Evolutionary conservation across 2,797 vertebrate genomes (phyloP).

Genomic region (Scarus forsteni): DNA sequence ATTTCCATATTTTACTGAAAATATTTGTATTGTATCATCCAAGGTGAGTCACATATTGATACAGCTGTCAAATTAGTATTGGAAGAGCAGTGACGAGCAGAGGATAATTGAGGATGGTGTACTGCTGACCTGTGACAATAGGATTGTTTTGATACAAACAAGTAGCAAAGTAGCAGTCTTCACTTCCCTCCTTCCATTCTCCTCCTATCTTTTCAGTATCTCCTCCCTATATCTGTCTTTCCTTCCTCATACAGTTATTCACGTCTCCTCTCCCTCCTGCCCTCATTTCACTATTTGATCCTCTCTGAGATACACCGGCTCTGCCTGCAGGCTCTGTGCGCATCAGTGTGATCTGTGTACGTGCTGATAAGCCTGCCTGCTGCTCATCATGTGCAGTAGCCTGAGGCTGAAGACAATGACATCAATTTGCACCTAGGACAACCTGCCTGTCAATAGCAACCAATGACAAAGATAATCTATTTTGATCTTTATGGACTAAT

Average conservation of each 20-base stretch:
- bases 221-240: slow-evolving; percentile 21
- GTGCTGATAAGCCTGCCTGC: slow-evolving; percentile 70
- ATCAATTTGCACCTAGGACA: slow-evolving; percentile 62
- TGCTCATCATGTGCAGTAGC: slow-evolving; percentile 71
- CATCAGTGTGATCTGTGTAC: slow-evolving; percentile 76
- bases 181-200: slow-evolving; percentile 8
- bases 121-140: slow-evolving; percentile 19
- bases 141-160: slow-evolving; percentile 23
- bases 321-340: slow-evolving; percentile 69
- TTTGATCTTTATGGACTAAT: slow-evolving; percentile 60
- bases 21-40: not conserved
- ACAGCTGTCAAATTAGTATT: not conserved
- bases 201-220: slow-evolving; percentile 16
- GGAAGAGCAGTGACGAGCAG: not conserved
- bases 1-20: not conserved
- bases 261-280: slow-evolving; percentile 48
- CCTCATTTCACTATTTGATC: slow-evolving; percentile 77
- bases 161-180: slow-evolving; percentile 5
- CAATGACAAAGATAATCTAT: slow-evolving; percentile 60
- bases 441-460: slow-evolving; percentile 59
- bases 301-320: slow-evolving; percentile 69
- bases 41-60: not conserved
- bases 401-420: slow-evolving; percentile 71
- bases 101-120: not conserved
- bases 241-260: slow-evolving; percentile 46